Percentiles rank a stretch among this genome's conserved stretches.
Evolutionary conservation across 2,113 vertebrate genomes (phyloP).

Genomic region (Elachura formosa): DNA sequence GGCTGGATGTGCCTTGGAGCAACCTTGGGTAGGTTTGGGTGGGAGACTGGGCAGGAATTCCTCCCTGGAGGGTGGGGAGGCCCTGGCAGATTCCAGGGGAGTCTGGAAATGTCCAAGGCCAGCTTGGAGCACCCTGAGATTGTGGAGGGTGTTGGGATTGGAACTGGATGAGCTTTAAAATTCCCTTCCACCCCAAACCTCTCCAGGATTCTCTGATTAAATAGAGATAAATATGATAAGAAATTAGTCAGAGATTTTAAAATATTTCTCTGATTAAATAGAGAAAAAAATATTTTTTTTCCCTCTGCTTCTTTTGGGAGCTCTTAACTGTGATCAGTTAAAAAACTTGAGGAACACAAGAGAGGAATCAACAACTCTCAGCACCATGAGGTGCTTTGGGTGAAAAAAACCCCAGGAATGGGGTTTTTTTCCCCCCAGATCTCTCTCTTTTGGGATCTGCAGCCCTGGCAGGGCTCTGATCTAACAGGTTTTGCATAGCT

Average conservation of each 20-base stretch:
- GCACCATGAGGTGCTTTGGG: background rate
- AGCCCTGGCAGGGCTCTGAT: slow-evolving; percentile 12
- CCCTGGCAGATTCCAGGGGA: background rate
- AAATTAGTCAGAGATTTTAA: no score
- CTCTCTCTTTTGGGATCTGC: background rate
- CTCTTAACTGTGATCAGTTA: background rate
- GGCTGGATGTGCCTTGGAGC: background rate
- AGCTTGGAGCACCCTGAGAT: background rate
- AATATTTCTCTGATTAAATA: background rate
- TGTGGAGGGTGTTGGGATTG: background rate
- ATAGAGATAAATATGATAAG: no score
- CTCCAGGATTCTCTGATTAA: background rate
- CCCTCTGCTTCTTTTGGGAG: background rate
- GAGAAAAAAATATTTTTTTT: no score
- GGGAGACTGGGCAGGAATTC: background rate
- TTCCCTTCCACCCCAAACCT: background rate
- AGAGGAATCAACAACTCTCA: background rate
- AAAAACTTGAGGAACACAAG: rapidly evolving
- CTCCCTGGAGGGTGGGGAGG: background rate
- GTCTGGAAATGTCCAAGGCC: background rate
- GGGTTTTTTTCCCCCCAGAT: no score
- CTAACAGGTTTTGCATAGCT: slow-evolving; percentile 34
- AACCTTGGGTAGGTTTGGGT: background rate
- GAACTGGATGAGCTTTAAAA: background rate
- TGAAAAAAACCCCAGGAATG: background rate